phyloP scores from a whole-genome alignment of 2,797 vertebrate genomes.

The Threskiornis aethiopicus region DNA sequence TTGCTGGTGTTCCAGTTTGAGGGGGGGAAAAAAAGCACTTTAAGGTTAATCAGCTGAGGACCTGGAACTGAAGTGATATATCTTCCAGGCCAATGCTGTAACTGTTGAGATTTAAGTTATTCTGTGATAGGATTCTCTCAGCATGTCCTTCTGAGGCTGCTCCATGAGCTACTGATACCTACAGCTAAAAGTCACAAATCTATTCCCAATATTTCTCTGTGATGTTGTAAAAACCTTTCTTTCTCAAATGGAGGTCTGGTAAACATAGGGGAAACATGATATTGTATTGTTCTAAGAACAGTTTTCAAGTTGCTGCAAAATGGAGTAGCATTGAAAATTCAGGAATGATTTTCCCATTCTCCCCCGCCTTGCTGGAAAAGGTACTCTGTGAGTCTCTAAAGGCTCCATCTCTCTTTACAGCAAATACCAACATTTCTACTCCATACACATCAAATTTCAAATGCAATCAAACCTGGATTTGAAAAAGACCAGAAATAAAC shows the following conservation, averaged over 20 bases:
- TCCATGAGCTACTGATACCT: not conserved
- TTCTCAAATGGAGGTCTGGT: not conserved
- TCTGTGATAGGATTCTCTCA: not conserved
- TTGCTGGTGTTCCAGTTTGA: not conserved
- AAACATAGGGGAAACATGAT: fast-evolving
- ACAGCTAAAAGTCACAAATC: not conserved
- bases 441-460: not conserved
- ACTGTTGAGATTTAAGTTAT: not conserved
- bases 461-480: not conserved
- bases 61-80: not conserved
- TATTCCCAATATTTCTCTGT: not conserved
- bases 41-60: not conserved
- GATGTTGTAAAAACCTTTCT: not conserved
- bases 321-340: not conserved
- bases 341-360: not conserved
- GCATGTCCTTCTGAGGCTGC: not conserved
- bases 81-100: fast-evolving
- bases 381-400: not conserved
- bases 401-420: not conserved
- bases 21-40: fast-evolving
- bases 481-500: not conserved
- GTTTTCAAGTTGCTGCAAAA: not conserved
- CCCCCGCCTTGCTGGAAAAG: not conserved
- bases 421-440: not conserved
- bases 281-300: not conserved